phyloP scores from a whole-genome alignment of 2,888 invertebrate genomes.

The Hirudinaria manillensis region DNA sequence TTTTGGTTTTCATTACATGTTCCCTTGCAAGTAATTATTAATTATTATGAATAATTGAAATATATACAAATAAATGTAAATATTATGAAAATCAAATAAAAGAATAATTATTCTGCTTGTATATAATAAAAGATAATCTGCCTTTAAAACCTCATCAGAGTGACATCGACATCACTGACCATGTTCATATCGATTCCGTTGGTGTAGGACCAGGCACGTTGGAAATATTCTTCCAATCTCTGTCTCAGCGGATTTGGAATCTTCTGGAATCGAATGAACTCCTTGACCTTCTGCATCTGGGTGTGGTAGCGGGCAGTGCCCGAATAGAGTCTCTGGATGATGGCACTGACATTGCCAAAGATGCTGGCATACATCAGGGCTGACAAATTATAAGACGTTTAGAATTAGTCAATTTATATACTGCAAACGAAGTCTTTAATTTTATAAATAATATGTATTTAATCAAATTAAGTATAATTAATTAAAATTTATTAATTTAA shows the following conservation, averaged over 20 bases:
- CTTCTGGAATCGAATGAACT: conserved; percentile 96
- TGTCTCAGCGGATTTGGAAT: conserved; percentile 96
- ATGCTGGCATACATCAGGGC: conserved; percentile 99
- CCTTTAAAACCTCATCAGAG: too few species aligned
- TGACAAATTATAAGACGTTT: conserved; percentile 56
- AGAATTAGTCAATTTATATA: background rate
- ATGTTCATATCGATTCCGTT: conserved; percentile 94
- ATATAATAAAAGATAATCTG: too few species aligned
- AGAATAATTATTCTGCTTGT: too few species aligned
- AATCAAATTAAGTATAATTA: too few species aligned
- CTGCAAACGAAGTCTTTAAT: background rate
- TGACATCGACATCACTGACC: too few species aligned
- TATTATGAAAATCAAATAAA: too few species aligned
- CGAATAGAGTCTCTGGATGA: conserved; percentile 93
- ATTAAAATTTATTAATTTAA: too few species aligned
- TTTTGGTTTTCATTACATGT: too few species aligned
- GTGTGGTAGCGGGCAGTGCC: conserved; percentile 97
- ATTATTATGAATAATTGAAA: too few species aligned
- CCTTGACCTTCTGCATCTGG: conserved; percentile 90
- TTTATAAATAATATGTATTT: too few species aligned
- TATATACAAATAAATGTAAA: too few species aligned
- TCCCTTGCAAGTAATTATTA: too few species aligned
- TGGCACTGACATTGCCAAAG: conserved; percentile 97
- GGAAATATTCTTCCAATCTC: conserved; percentile 89
- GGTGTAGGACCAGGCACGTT: conserved; percentile 98